Evolutionary conservation across 1,140 invertebrate genomes (phyloP), one percentile per base, ranked within the genome.

Genomic region (Doryteuthis pealeii): DNA sequence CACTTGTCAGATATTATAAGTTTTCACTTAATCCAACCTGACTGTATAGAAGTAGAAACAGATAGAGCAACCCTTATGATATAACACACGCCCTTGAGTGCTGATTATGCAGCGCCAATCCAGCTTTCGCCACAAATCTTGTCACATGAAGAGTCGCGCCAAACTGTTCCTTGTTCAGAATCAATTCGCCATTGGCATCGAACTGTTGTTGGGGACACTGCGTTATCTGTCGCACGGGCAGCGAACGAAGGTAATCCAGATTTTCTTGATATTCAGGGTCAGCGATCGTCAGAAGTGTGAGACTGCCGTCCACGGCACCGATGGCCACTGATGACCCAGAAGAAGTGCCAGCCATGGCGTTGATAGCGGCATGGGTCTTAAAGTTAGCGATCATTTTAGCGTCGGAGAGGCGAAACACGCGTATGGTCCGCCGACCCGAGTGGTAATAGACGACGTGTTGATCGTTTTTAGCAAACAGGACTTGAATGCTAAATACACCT

Each of bases 371-470:
- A 82, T 95, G 94, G 0, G 97, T 93, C 78, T 95, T 90, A 84
- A 95, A 98, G 88, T 98, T 96, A 30, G 96, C 96, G 78, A 98
- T 93, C 90, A 95, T 93, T 83, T 93, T 91, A 1, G 94, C 95
- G 86, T 98, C 96, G 1, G 90, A 88, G 4, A 95, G 93, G 81
- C 95, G 93, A 86, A 98, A 98, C 10, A 97, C 93, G 74, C 95
- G 90, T 67, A 98, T 90, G 12, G 96, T 98, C 89, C 97, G 95
- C 77, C 94, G 92, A 12, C 95, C 95, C 79, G 95, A 96, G 84
- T 99, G 96, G 82, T 99, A 99, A 86, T 99, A 99, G 3, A 98
- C 90, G 6, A 99, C 96, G 81, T 99, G 98, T 79, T 96, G 93
- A 82, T 98, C 95, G 14, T 93, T 96, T 77, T 93, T 93, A 54